Conservation (phyloP, 2,113 vertebrate species). For the Rhynchopsitta pachyrhyncha region DNA sequence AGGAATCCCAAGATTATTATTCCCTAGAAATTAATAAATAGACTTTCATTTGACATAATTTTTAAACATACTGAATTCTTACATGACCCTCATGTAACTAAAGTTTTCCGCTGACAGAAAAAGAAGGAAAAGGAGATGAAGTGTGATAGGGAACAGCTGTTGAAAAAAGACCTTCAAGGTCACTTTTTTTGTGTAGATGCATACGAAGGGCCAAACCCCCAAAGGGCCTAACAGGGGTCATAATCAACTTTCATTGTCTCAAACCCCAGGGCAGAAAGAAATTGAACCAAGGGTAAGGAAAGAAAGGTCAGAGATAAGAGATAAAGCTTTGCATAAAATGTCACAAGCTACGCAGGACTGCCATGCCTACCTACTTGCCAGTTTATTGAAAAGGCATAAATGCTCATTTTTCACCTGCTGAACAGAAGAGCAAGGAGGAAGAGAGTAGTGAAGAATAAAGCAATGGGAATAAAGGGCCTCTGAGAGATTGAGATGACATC, state of each 20-base stretch:
- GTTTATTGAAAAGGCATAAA: neutral
- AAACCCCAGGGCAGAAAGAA: slow-evolving; percentile 44
- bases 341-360: neutral
- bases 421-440: neutral
- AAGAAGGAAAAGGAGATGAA: neutral
- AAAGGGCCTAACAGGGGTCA: neutral
- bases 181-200: neutral
- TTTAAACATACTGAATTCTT: neutral
- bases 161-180: neutral
- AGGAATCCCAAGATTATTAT: neutral
- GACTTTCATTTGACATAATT: neutral
- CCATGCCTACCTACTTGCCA: neutral
- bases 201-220: neutral
- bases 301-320: slow-evolving; percentile 51
- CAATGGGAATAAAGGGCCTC: neutral
- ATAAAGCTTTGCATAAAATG: slow-evolving; percentile 36
- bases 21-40: neutral
- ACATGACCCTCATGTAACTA: neutral
- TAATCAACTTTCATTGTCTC: slow-evolving; percentile 55
- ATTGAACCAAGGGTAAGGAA: slow-evolving; percentile 24
- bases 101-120: neutral
- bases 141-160: neutral
- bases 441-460: neutral
- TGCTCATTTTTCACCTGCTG: slow-evolving; percentile 1
- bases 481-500: neutral